Evolutionary conservation across 2,113 vertebrate species (phyloP).

Genomic region (Odocoileus virginianus): DNA sequence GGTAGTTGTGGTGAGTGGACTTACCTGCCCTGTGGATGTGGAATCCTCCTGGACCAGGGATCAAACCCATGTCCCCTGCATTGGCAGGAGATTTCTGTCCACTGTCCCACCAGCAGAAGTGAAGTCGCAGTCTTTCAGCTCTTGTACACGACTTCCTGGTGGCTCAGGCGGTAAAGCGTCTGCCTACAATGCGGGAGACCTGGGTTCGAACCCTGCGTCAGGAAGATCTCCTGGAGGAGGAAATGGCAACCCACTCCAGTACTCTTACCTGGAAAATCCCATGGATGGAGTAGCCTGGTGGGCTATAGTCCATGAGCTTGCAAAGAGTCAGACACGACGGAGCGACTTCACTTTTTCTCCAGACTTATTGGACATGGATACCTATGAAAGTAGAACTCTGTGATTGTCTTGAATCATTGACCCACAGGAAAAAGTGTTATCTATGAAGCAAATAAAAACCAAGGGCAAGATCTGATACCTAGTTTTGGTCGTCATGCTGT

Average conservation of each 20-base stretch:
- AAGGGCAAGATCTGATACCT: not conserved
- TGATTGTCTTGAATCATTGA: not conserved
- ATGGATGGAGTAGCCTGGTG: rapidly evolving
- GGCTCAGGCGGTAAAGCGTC: not conserved
- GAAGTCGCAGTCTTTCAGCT: not conserved
- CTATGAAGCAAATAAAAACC: not conserved
- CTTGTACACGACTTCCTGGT: rapidly evolving
- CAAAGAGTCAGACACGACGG: rapidly evolving
- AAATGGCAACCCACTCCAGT: not conserved
- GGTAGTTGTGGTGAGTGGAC: not conserved
- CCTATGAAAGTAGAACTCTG: not conserved
- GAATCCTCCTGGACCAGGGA: not conserved
- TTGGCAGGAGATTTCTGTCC: not conserved
- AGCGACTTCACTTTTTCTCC: not conserved
- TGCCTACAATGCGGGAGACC: not conserved
- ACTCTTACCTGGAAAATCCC: not conserved
- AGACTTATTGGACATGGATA: not conserved
- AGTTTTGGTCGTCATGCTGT: not conserved
- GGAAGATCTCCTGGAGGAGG: not conserved
- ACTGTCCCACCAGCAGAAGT: not conserved
- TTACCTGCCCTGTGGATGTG: not conserved
- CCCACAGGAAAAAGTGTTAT: not conserved
- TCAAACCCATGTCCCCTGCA: not conserved
- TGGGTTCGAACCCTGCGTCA: rapidly evolving
- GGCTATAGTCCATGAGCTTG: not conserved